phyloP scores from a whole-genome alignment of 2,888 invertebrate genomes.

The Eudasyphora cyanicolor region DNA sequence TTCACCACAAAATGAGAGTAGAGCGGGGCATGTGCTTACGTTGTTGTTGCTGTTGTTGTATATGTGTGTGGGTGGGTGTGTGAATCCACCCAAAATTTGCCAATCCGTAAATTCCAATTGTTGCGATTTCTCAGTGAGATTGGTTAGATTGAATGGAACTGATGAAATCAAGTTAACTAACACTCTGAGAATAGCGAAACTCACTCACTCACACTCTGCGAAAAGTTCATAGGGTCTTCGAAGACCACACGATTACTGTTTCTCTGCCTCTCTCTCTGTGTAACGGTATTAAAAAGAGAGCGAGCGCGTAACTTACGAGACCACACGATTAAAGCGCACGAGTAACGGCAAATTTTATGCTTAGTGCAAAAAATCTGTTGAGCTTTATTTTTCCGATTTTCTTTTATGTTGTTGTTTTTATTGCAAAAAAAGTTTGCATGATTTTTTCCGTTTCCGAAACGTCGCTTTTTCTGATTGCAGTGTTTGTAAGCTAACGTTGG shows the following conservation, averaged over 20 bases:
- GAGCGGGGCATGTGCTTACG: neutral
- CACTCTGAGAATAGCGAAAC: conserved; percentile 41
- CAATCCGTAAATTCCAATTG: conserved; percentile 75
- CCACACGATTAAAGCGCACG: conserved; percentile 45
- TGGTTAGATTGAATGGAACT: conserved; percentile 71
- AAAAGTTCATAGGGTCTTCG: conserved; percentile 43
- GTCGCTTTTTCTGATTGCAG: conserved; percentile 10
- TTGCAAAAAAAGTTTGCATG: conserved; percentile 17
- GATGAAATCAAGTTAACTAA: conserved; percentile 73
- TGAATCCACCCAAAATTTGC: conserved; percentile 66
- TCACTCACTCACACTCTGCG: neutral
- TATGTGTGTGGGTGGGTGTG: conserved; percentile 24
- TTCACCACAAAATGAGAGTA: neutral
- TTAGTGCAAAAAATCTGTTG: conserved; percentile 19
- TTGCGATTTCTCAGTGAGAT: conserved; percentile 73
- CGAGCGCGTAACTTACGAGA: conserved; percentile 39
- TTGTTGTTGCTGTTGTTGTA: too few relatives aligned
- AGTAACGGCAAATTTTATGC: conserved; percentile 41
- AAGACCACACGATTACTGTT: too few relatives aligned
- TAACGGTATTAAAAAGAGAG: conserved; percentile 13
- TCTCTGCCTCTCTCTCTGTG: conserved; percentile 7
- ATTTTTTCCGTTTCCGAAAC: conserved; percentile 22
- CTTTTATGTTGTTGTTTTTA: conserved; percentile 16
- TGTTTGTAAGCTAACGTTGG: conserved; percentile 17
- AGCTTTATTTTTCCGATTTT: conserved; percentile 29